Percentiles rank a stretch among this genome's conserved stretches.
Evolutionary conservation across 2,888 invertebrate species (phyloP).

Genomic region (Neoaliturus tenellus): DNA sequence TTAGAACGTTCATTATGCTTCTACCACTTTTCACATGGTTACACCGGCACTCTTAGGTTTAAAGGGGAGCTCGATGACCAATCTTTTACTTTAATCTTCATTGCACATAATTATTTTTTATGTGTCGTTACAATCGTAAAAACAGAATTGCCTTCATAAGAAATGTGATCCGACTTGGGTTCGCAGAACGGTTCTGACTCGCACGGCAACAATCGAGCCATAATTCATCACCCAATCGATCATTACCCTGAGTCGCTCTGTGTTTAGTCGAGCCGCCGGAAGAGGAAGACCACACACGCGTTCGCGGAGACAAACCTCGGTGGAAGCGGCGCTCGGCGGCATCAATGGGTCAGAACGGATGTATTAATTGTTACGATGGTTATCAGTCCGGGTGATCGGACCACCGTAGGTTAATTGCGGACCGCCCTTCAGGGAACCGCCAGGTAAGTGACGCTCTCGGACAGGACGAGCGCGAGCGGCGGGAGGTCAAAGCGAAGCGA

Average conservation of each 20-base stretch:
- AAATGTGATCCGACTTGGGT: no score
- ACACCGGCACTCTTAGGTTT: no score
- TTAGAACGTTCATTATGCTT: no score
- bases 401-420: constrained; percentile 34
- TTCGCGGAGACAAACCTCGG: constrained; percentile 33
- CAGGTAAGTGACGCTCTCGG: not conserved
- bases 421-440: not conserved
- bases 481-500: no score
- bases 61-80: no score
- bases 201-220: not conserved
- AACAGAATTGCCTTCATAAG: no score
- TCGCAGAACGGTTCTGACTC: no score
- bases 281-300: not conserved
- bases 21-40: no score
- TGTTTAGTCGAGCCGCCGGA: not conserved
- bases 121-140: no score
- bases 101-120: no score
- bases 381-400: constrained; percentile 25
- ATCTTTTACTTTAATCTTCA: no score
- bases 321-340: constrained; percentile 1
- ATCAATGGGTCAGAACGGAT: constrained; percentile 3
- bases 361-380: constrained; percentile 48
- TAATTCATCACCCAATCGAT: not conserved
- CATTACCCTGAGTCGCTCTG: not conserved
- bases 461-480: not conserved